phyloP scores from a whole-genome alignment of 1,140 invertebrate genomes.

The Euschistus heros region DNA sequence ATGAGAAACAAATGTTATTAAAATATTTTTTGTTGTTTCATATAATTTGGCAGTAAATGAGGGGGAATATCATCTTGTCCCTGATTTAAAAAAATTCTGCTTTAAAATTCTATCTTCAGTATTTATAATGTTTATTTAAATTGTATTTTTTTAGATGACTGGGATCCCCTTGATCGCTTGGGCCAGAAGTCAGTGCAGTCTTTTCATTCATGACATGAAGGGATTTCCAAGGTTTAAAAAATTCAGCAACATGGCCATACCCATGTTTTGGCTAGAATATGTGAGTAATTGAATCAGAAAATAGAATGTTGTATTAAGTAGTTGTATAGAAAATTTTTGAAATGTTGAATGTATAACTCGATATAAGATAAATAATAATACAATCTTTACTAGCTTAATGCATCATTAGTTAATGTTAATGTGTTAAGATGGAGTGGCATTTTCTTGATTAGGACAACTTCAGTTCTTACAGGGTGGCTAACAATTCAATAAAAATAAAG shows the following conservation, averaged over 20 bases:
- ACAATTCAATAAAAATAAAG: too few relatives aligned
- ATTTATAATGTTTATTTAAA: too few relatives aligned
- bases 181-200: slow-evolving; percentile 47
- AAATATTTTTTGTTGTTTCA: too few relatives aligned
- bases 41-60: too few relatives aligned
- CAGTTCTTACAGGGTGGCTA: too few relatives aligned
- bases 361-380: neutral
- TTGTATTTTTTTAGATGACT: slow-evolving; percentile 36
- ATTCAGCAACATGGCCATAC: slow-evolving; percentile 44
- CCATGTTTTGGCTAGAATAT: slow-evolving; percentile 52
- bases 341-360: neutral
- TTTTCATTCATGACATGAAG: slow-evolving; percentile 39
- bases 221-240: slow-evolving; percentile 36
- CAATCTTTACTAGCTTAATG: neutral
- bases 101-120: too few relatives aligned
- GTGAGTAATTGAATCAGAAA: slow-evolving; percentile 36
- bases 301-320: neutral
- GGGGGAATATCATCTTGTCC: neutral
- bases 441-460: too few relatives aligned
- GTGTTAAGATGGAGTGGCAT: too few relatives aligned
- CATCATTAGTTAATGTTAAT: neutral
- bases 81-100: neutral
- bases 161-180: slow-evolving; percentile 44
- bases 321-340: neutral
- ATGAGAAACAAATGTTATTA: too few relatives aligned